Evolutionary conservation across 2,113 vertebrate species (phyloP), one percentile per base, ranked within the genome.

Genomic region (Istiophorus platypterus): DNA sequence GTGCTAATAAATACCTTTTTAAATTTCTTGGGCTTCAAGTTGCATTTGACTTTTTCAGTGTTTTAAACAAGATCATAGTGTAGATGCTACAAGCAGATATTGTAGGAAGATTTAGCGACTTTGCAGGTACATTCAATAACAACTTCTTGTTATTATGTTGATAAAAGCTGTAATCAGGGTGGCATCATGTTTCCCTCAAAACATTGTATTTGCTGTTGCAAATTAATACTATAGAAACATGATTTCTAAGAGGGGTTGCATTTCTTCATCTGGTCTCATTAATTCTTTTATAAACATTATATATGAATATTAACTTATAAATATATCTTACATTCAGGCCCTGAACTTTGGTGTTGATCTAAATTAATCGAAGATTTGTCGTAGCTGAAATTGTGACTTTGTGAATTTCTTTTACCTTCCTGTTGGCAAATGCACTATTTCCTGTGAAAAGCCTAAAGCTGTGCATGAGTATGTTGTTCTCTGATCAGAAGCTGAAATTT

Each of bases 311-410:
- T 15, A 52, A 6, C 56, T 13, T 7, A 17, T 58, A 31, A 5
- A 13, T 49, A 22, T 11, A 14, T 6, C 0, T 57, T n/a, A 41
- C 13, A 34, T 20, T 54, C 20, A 71, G 11, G 31, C 7, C 4
- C 18, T 62, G 31, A 62, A 4, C 10, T 5, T 62, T 10, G 31
- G 1, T 49, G 4, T 56, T 41, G 4, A 12, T 11, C 18, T 27
- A 57, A 14, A 24, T 31, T 15, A 51, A 26, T 41, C 2, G 41
- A 5, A 27, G 26, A 14, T 58, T 59, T 61, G 62, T 42, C 27
- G 18, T 26, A 31, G 51, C 37, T 71, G 22, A 66, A 45, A 67
- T 22, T 34, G 72, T 78, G 73, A 59, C 54, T 39, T 67, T 58
- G 29, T 56, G 9, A 70, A 80, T 59, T 24, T 24, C n/a, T 58